Percentiles rank a stretch among this genome's conserved stretches.
phyloP scores from a whole-genome alignment of 92 coral and sea anemone species.

The Galaxea fascicularis region DNA sequence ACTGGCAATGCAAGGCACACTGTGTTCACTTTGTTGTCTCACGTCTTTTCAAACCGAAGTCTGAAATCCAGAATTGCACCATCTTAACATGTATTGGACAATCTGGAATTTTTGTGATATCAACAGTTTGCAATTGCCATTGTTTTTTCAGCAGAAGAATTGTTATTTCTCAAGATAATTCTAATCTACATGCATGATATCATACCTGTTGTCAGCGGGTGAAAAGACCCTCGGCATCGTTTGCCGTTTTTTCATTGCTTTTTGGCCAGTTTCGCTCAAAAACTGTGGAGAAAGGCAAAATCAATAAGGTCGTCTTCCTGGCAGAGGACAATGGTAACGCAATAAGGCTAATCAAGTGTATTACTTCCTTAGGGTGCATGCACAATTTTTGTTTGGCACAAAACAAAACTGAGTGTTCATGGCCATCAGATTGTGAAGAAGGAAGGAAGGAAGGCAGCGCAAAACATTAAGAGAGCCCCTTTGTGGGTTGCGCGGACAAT shows the following conservation, averaged over 20 bases:
- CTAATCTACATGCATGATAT: background rate
- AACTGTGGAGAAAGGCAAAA: background rate
- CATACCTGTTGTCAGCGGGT: constrained; percentile 31
- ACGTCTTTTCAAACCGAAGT: no score
- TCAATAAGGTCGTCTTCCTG: background rate
- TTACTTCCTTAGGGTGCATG: background rate
- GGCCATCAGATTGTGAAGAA: background rate
- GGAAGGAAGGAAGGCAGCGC: background rate
- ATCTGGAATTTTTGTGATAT: no score
- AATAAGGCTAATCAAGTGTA: background rate
- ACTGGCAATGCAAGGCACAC: no score
- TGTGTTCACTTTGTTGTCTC: no score
- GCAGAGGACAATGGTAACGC: background rate
- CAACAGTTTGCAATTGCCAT: background rate
- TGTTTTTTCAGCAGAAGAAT: background rate
- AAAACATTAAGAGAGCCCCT: background rate
- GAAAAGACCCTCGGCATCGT: constrained; percentile 23
- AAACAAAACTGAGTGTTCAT: background rate
- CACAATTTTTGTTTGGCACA: no score
- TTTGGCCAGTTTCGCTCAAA: constrained; percentile 28
- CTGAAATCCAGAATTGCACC: no score
- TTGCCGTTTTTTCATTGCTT: constrained; percentile 32
- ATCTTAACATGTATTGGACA: no score
- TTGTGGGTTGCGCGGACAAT: background rate
- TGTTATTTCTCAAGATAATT: background rate